Evolutionary conservation across 2,113 vertebrate species (phyloP).

Genomic region (Gambusia holbrooki): DNA sequence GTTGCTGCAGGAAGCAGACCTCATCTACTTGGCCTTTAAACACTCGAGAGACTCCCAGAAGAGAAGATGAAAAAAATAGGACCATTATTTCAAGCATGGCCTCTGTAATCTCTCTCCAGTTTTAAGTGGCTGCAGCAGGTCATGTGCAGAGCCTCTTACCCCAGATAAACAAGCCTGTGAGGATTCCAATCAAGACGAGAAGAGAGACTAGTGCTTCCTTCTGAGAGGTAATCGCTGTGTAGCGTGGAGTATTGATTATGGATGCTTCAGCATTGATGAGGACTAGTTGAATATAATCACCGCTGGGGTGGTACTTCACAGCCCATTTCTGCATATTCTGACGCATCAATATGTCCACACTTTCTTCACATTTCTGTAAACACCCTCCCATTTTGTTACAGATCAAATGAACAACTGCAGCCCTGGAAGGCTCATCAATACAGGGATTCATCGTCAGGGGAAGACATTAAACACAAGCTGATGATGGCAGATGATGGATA

Average conservation of each 20-base stretch:
- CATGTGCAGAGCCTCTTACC: conserved; percentile 57
- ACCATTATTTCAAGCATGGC: conserved; percentile 38
- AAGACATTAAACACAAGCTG: conserved; percentile 46
- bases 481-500: conserved; percentile 50
- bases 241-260: conserved; percentile 63
- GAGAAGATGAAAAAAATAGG: neutral
- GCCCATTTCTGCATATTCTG: conserved; percentile 21
- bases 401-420: conserved; percentile 26
- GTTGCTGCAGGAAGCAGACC: conserved; percentile 43
- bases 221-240: conserved; percentile 58
- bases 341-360: neutral
- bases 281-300: conserved; percentile 51
- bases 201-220: conserved; percentile 44
- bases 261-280: conserved; percentile 54
- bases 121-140: conserved; percentile 58
- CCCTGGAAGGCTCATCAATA: conserved; percentile 5
- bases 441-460: neutral
- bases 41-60: conserved; percentile 30
- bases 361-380: neutral
- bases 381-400: conserved; percentile 9
- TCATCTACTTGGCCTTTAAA: conserved; percentile 30
- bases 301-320: conserved; percentile 17
- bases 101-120: conserved; percentile 44
- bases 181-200: conserved; percentile 65
- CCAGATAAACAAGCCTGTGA: conserved; percentile 63